Evolutionary conservation across 2,888 invertebrate species (phyloP).

Genomic region (Xylota sylvarum): DNA sequence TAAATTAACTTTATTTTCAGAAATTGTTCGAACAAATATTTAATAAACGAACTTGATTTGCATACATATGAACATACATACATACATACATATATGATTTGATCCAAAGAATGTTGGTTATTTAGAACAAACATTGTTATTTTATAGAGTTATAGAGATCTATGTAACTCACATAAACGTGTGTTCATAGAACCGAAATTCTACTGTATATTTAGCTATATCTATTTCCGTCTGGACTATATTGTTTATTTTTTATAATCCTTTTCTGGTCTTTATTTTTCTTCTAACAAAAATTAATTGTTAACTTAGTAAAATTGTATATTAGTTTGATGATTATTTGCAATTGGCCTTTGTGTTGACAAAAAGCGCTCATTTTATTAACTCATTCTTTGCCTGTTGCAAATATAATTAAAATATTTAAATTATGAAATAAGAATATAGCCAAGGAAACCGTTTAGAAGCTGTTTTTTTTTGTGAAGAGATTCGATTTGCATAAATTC

Average conservation of each 20-base stretch:
- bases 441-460: slow-evolving; percentile 70
- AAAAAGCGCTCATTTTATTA: slow-evolving; percentile 84
- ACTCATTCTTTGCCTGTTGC: slow-evolving; percentile 79
- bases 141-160: too few relatives aligned
- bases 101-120: too few relatives aligned
- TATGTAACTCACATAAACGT: too few relatives aligned
- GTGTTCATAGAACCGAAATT: too few relatives aligned
- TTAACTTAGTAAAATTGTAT: slow-evolving; percentile 65
- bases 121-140: too few relatives aligned
- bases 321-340: slow-evolving; percentile 85
- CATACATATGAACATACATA: too few relatives aligned
- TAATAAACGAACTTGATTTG: too few relatives aligned
- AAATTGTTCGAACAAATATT: too few relatives aligned
- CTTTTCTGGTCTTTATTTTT: neutral
- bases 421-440: slow-evolving; percentile 53
- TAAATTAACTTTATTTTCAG: too few relatives aligned
- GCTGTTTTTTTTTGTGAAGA: slow-evolving; percentile 80
- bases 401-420: slow-evolving; percentile 78
- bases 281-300: slow-evolving; percentile 9
- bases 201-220: neutral
- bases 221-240: slow-evolving; percentile 37
- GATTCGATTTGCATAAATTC: slow-evolving; percentile 80
- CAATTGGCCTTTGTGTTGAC: slow-evolving; percentile 85
- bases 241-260: too few relatives aligned
- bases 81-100: too few relatives aligned